Percentiles rank a stretch among this genome's conserved stretches.
Conservation (phyloP, 2,888 invertebrate genomes). For the Eumerus sabulonum region DNA sequence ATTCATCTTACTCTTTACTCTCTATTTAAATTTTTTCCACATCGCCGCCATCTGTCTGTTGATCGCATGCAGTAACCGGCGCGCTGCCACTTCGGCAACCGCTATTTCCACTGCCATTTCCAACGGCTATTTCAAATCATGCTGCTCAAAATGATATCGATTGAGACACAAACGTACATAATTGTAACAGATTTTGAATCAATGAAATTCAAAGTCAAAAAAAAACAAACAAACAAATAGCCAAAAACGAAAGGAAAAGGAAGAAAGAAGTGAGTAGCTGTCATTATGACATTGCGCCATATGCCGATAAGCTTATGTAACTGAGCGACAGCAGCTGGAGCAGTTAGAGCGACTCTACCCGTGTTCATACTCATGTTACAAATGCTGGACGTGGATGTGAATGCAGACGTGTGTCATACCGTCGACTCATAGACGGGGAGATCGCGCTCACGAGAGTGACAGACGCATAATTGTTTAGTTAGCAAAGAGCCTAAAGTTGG, state of each 20-base stretch:
- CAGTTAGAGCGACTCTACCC: neutral
- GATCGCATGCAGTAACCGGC: conserved; percentile 51
- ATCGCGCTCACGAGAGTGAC: conserved; percentile 17
- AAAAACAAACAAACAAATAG: conserved; percentile 6
- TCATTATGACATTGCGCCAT: conserved; percentile 63
- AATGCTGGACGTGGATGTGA: conserved; percentile 29
- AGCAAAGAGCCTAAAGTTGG: conserved; percentile 24
- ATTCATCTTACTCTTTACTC: too few species aligned
- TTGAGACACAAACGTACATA: conserved; percentile 62
- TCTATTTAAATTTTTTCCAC: too few species aligned
- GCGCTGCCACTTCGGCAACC: conserved; percentile 19
- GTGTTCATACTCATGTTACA: neutral
- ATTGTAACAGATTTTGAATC: conserved; percentile 59
- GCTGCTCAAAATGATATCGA: conserved; percentile 41
- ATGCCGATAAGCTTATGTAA: conserved; percentile 57
- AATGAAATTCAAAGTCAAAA: conserved; percentile 62
- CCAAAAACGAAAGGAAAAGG: conserved; percentile 4
- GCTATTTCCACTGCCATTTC: too few species aligned
- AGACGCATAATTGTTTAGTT: conserved; percentile 9
- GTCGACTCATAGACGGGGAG: conserved; percentile 7
- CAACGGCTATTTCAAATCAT: conserved; percentile 32
- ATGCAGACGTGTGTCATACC: neutral
- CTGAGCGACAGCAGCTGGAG: neutral
- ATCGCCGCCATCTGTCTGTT: too few species aligned
- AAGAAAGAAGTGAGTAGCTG: conserved; percentile 57